Evolutionary conservation across 2,113 vertebrate species (phyloP), one percentile per base, ranked within the genome.

Genomic region (Paedocypris sp.): DNA sequence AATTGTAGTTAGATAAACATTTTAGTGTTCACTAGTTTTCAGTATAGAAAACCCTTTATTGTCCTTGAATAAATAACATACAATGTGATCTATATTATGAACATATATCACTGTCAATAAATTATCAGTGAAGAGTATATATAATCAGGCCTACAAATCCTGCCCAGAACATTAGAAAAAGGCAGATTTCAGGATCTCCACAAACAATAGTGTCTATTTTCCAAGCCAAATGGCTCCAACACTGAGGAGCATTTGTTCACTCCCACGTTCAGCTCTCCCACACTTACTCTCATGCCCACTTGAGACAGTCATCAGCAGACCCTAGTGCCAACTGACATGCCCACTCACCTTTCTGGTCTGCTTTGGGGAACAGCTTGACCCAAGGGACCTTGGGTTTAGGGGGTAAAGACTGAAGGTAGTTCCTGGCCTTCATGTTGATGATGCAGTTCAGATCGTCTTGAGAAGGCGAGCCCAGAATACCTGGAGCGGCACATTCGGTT

Each of bases 361-460:
- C 81, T 69, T 86, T 91, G 56, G 73, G 73, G 64, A 85, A 91
- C 3, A 92, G 80, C 59, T 83, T 89, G 50, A 81, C 73, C 87
- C 87, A 91, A 2, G 88, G 86, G 71, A 93, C 75, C 76, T 81
- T 91, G 68, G 84, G 77, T 69, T 91, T 93, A 12, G 79, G 69
- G 2, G 90, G 89, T 42, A 93, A 77, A 57, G 89, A 86, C 79
- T 90, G 89, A 63, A 93, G 74, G 71, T 93, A 93, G 78, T 88
- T 92, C 62, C 89, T 83, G 2, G 90, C 90, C 75, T 93, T 92
- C 81, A 83, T 81, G 74, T 93, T 93, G 73, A 92, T 92, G 73
- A 93, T 91, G 69, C 90, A 92, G 45, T 90, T 91, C 67, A 93
- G 79, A 73, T 93, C 90, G 19, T 91, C 90, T 59, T 82, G 83